A percentile compares a stretch with the other conserved stretches of the same genome.
phyloP scores from a whole-genome alignment of 2,888 invertebrate genomes.

The Azorinus chamasolen region DNA sequence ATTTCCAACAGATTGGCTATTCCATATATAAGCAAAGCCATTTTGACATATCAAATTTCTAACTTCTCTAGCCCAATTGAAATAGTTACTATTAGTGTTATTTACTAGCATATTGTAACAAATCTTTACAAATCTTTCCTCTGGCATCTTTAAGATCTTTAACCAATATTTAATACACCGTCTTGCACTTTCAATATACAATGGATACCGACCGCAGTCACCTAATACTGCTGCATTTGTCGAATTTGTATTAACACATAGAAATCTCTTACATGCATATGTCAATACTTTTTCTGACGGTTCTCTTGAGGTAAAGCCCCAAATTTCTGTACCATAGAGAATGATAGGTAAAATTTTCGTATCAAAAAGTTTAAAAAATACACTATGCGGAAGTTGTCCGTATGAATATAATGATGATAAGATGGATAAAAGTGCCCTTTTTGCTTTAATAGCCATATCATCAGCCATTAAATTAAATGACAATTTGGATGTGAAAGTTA shows the following conservation, averaged over 20 bases:
- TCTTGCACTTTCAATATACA: conserved; percentile 10
- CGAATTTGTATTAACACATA: not conserved
- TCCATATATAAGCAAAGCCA: conserved; percentile 11
- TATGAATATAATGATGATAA: not conserved
- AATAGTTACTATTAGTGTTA: not conserved
- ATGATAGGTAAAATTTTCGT: conserved; percentile 22
- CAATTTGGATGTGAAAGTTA: conserved; percentile 17
- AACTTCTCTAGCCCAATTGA: not conserved
- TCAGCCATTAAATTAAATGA: conserved; percentile 9
- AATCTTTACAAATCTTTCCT: conserved; percentile 1
- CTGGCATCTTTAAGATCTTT: conserved; percentile 6
- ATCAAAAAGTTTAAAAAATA: conserved; percentile 16
- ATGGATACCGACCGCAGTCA: conserved; percentile 17
- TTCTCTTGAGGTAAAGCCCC: conserved; percentile 7
- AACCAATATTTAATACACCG: conserved; percentile 29
- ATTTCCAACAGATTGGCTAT: not conserved
- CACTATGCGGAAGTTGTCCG: not conserved
- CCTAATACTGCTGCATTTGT: not conserved
- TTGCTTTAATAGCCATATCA: not conserved
- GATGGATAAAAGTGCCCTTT: not conserved
- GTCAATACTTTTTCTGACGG: conserved; percentile 11
- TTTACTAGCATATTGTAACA: not conserved
- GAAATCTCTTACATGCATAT: conserved; percentile 2
- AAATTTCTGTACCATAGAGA: conserved; percentile 26
- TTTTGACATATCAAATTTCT: not conserved